These are phyloP conservation scores for Leptinotarsa undecemlineata DNA, from an alignment of 1,140 invertebrate genomes.

Conservation along the genomic window DNA sequence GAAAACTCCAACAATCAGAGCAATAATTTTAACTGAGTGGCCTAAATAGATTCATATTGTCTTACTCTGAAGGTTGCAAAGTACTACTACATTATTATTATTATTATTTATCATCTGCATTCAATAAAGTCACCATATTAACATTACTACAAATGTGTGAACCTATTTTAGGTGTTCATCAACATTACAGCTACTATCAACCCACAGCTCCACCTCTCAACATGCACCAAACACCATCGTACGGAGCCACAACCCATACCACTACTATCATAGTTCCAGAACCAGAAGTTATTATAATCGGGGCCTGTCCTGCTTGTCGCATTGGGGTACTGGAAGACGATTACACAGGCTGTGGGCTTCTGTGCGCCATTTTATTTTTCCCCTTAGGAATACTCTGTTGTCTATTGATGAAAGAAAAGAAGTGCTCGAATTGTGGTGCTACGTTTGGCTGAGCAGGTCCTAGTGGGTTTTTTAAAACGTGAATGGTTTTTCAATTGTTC, in stretches of 20 bases:
- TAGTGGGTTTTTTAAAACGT: no score
- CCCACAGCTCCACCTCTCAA: constrained; percentile 18
- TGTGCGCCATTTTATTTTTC: constrained; percentile 85
- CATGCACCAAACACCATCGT: constrained; percentile 12
- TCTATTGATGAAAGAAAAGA: constrained; percentile 73
- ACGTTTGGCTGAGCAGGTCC: constrained; percentile 64
- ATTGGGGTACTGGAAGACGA: constrained; percentile 84
- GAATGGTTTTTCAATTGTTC: no score
- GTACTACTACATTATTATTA: no score
- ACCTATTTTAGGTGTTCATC: constrained; percentile 32
- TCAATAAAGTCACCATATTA: not conserved
- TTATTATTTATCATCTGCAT: no score
- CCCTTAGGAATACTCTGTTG: constrained; percentile 83
- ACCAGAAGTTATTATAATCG: constrained; percentile 71
- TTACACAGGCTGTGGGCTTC: constrained; percentile 77
- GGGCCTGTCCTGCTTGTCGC: constrained; percentile 80
- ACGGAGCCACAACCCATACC: constrained; percentile 26
- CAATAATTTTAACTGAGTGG: no score
- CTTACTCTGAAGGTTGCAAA: no score
- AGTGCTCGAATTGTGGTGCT: constrained; percentile 84
- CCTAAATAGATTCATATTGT: no score
- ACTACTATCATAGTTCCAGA: constrained; percentile 54
- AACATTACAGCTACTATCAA: constrained; percentile 28
- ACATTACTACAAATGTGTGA: not conserved
- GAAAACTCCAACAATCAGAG: no score